Conservation (phyloP, 1,140 invertebrate species). For the Aphaenogaster floridana region DNA sequence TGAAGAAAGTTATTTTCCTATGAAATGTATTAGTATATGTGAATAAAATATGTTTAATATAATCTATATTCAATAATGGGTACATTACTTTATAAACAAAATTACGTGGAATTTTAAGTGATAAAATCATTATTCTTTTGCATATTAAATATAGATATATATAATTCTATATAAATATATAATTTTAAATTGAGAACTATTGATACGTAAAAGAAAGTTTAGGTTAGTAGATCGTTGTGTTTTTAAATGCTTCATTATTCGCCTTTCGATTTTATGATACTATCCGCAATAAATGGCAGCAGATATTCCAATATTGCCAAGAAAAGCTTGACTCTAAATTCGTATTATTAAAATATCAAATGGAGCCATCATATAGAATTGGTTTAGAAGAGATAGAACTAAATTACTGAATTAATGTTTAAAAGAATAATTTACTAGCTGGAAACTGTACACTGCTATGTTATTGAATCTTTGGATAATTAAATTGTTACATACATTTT, state of each 20-base stretch:
- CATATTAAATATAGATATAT: constrained; percentile 8
- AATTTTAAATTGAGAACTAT: background rate
- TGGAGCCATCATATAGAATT: background rate
- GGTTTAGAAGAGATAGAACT: background rate
- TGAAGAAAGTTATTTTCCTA: background rate
- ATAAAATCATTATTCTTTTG: constrained; percentile 6
- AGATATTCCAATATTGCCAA: background rate
- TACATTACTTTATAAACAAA: background rate
- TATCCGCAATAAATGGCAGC: background rate
- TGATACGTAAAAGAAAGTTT: constrained; percentile 14
- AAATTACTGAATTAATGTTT: background rate
- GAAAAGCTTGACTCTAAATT: background rate
- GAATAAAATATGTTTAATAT: background rate
- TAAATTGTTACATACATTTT: constrained; percentile 19
- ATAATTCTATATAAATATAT: background rate
- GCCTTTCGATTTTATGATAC: constrained; percentile 7
- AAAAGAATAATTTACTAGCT: background rate
- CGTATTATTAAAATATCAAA: background rate
- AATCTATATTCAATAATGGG: background rate
- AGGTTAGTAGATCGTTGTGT: background rate
- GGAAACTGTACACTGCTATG: background rate
- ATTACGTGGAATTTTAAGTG: background rate
- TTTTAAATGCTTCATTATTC: background rate
- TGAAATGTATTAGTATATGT: background rate
- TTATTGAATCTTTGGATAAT: background rate